Percentiles rank a stretch among this genome's conserved stretches.
phyloP scores from a whole-genome alignment of 2,888 invertebrate genomes.

The Pollenia griseotomentosa region DNA sequence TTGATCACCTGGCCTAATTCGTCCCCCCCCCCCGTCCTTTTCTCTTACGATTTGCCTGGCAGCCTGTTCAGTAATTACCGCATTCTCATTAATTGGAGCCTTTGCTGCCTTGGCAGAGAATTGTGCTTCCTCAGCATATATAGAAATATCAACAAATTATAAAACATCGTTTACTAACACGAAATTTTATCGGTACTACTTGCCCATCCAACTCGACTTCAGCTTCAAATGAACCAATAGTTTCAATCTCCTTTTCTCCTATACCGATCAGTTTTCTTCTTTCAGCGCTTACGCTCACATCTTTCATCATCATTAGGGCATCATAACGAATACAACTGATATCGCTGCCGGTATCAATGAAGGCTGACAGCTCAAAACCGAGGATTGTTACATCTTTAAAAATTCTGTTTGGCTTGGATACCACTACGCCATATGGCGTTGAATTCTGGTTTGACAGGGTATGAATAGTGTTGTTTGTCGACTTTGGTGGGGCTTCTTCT shows the following conservation, averaged over 20 bases:
- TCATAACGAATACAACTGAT: conserved; percentile 16
- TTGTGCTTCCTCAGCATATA: conserved; percentile 1
- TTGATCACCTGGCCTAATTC: too few species aligned
- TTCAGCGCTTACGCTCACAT: not conserved
- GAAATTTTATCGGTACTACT: conserved; percentile 1
- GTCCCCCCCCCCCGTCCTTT: not conserved
- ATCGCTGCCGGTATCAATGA: conserved; percentile 32
- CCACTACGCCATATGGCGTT: not conserved
- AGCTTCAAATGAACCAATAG: not conserved
- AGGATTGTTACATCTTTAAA: conserved; percentile 11
- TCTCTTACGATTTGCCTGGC: not conserved
- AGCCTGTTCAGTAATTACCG: not conserved
- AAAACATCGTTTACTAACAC: conserved; percentile 19
- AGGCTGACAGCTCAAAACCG: not conserved
- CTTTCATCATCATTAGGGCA: not conserved
- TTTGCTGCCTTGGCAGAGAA: not conserved
- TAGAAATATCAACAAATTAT: not conserved
- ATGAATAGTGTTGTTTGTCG: not conserved
- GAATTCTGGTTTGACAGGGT: not conserved
- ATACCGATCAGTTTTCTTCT: conserved; percentile 13
- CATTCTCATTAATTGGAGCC: too few species aligned
- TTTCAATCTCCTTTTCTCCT: conserved; percentile 7
- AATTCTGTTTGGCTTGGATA: not conserved
- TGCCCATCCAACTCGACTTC: not conserved
- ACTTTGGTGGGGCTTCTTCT: not conserved